These are phyloP conservation scores for Muscicapa adusta DNA, from an alignment of 2,113 vertebrate genomes.

Conservation along the genomic window DNA sequence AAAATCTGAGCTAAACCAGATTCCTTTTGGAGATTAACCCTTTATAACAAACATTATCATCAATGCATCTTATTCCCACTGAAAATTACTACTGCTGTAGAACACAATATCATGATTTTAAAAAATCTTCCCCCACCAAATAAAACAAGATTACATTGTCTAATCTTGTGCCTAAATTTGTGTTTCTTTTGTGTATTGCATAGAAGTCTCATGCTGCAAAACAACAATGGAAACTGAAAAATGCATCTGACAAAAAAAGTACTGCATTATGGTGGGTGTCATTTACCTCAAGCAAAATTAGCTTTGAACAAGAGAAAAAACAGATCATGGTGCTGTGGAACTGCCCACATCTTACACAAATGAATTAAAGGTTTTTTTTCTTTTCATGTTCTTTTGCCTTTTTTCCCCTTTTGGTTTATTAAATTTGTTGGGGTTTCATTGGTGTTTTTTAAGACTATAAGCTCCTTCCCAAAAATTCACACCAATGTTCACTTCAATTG, in stretches of 20 bases:
- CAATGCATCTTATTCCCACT: neutral
- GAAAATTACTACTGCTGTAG: neutral
- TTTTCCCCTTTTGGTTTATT: neutral
- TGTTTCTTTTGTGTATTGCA: neutral
- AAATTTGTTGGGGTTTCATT: neutral
- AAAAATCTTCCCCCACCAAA: neutral
- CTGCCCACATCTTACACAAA: neutral
- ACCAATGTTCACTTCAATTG: neutral
- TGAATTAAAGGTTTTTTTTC: neutral
- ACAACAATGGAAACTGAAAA: neutral
- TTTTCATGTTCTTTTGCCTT: neutral
- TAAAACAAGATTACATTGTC: neutral
- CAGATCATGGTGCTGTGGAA: neutral
- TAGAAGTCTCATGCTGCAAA: neutral
- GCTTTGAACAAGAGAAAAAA: neutral
- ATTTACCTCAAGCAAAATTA: neutral
- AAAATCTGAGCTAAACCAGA: neutral
- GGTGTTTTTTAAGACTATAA: neutral
- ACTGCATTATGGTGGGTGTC: neutral
- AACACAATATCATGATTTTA: neutral
- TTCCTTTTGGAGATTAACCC: constrained; percentile 26
- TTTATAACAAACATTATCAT: neutral
- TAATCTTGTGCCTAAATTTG: neutral
- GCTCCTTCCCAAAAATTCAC: neutral
- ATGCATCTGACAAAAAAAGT: neutral